Evolutionary conservation across 2,113 vertebrate genomes (phyloP), one percentile per base, ranked within the genome.

Genomic region (Falco punctatus): DNA sequence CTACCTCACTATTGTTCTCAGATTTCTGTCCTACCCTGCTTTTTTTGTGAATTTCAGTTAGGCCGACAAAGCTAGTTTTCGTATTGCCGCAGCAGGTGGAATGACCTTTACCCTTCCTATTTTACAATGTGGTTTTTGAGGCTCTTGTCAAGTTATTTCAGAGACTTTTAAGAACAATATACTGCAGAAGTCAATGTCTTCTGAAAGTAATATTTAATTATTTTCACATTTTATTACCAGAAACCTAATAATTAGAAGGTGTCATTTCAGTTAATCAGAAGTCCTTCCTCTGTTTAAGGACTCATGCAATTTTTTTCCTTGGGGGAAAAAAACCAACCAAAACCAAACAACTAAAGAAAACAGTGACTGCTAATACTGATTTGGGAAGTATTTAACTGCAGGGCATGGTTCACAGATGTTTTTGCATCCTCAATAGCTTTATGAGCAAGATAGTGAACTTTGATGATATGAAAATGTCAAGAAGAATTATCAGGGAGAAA

Each of bases 401-500:
- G 52, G 70, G 52, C 44, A 86, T 65, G 64, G 48, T 84, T 84
- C 78, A 64, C 94, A 94, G 77, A 85, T 81, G 73, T 19, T 75
- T 92, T 67, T 87, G 61, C 4, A 17, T 79, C 65, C 44, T 88
- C 72, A 74, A 33, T 28, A 64, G 57, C 35, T 94, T 79, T 72
- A 52, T 4, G 33, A 61, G 69, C 35, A 72, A 75, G 26, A 81
- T 11, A 80, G 88, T 81, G 94, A 79, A 91, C 90, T 95, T 33
- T 79, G 83, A 87, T 94, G 77, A 72, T 91, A 81, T 23, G 61
- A 91, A 91, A 85, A 96, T 30, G 66, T 81, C 81, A 91, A 89
- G 65, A 84, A 49, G 80, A 93, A 92, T 84, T 84, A 96, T 38
- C 69, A 81, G 20, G 27, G 57, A 35, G 72, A 57, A 84, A 88